Conservation (phyloP, 2,888 invertebrate species). For the Heliconius aoede region DNA sequence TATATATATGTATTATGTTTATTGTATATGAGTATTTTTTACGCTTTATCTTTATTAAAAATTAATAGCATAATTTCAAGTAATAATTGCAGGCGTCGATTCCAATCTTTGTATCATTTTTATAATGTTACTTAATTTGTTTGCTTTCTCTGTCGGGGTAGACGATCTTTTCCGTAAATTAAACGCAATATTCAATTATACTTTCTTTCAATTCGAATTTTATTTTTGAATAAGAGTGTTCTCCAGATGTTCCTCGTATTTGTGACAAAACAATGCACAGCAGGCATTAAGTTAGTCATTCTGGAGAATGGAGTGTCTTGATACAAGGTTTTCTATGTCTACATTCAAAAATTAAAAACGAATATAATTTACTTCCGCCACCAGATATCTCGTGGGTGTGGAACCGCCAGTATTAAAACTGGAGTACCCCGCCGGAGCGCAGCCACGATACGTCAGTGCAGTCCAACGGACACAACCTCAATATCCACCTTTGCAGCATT, state of each 20-base stretch:
- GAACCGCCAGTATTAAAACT: constrained; percentile 93
- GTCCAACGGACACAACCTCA: constrained; percentile 84
- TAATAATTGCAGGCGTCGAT: no score
- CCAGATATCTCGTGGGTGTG: constrained; percentile 92
- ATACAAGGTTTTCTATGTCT: no score
- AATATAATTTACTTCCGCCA: constrained; percentile 50
- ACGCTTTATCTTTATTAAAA: neutral
- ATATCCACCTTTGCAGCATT: constrained; percentile 72
- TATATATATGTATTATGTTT: no score
- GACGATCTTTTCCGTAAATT: no score
- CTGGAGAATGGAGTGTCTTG: neutral
- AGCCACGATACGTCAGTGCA: constrained; percentile 88
- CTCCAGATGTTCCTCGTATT: no score
- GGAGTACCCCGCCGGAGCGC: constrained; percentile 85
- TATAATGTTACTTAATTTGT: neutral
- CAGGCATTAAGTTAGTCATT: no score
- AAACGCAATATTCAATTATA: no score
- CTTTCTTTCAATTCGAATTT: no score
- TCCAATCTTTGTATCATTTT: no score
- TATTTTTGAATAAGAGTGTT: no score
- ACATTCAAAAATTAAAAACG: neutral
- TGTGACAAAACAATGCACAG: no score
- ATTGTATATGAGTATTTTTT: no score
- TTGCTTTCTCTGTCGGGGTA: neutral
- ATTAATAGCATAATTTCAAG: neutral